Base-by-base conservation (phyloP, 2,888 invertebrate species). In the Stomorhina lunata region DNA sequence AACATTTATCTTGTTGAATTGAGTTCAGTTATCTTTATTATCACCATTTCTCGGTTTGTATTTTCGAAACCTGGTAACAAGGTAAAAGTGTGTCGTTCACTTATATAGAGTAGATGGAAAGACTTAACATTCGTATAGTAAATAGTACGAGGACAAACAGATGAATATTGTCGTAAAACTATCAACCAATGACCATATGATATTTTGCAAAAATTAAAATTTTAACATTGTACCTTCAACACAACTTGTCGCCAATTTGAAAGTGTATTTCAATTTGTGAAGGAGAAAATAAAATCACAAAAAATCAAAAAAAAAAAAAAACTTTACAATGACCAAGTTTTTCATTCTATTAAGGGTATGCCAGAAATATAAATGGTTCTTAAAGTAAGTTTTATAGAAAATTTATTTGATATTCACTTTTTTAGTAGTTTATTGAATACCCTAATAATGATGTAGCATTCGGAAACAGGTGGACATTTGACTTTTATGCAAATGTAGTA, bases 181-280 rank as follows among this genome's bases (percentile, higher is more conserved):
- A 68, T 43, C 32, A 65, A 32, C 34, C 57, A 45, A 45, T 57
- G 65, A 43, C 57, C 66, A 66, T 76, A 76, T 76, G 75, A 48
- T 76, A 76, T 66, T 76, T 66, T 57, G 57, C 34, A 66, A 45
- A 57, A 65, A 76, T 76, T 76, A 45, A 76, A 57, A 66, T 76
- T 75, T 66, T 27, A 48, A 57, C 66, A 76, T 76, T 45, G 75
- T 66, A 37, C n/a, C n/a, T n/a, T n/a, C n/a, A n/a, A n/a, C n/a
- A n/a, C 66, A 76, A 66, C 25, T 76, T 76, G 75, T 66, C 66
- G 34, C 57, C 75, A 76, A 66, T 76, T 76, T 66, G 20, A 76
- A 66, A 57, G 27, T 27, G n/a, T 57, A 45, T 57, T 57, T 43
- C 5, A 45, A 37, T 15, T n/a, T 15, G n/a, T 22, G 20, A 59